A percentile compares a stretch with the other conserved stretches of the same genome.
Evolutionary conservation across 2,797 vertebrate species (phyloP).

Genomic region (Lithobates pipiens): DNA sequence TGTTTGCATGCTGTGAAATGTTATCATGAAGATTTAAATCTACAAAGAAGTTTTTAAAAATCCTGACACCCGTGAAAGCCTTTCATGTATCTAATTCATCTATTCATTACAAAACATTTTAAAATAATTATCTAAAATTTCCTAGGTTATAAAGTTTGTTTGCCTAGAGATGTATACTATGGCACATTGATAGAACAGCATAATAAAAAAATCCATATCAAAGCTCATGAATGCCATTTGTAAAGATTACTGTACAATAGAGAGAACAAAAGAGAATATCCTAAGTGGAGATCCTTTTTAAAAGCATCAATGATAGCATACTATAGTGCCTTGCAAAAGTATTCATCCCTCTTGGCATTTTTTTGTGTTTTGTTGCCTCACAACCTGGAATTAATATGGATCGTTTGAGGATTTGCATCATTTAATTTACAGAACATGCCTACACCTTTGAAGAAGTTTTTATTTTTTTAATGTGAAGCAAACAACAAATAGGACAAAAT

Average conservation of each 20-base stretch:
- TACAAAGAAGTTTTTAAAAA: not conserved
- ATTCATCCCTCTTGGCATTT: no score
- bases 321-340: no score
- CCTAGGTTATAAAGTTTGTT: conserved; percentile 8
- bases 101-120: conserved; percentile 36
- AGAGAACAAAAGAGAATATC: not conserved
- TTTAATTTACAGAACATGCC: no score
- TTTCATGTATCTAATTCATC: conserved; percentile 26
- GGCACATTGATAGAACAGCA: not conserved
- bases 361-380: no score
- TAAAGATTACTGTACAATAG: not conserved
- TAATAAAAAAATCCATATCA: not conserved
- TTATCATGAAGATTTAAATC: conserved; percentile 48
- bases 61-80: not conserved
- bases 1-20: conserved; percentile 52
- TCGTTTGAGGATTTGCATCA: no score
- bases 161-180: not conserved
- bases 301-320: no score
- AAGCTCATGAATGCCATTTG: not conserved
- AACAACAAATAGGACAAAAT: no score
- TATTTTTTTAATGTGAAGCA: no score
- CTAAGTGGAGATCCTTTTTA: no score
- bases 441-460: no score
- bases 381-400: no score
- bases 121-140: conserved; percentile 32